Evolutionary conservation across 2,113 vertebrate species (phyloP), one percentile per base, ranked within the genome.

Genomic region (Colossoma macropomum): DNA sequence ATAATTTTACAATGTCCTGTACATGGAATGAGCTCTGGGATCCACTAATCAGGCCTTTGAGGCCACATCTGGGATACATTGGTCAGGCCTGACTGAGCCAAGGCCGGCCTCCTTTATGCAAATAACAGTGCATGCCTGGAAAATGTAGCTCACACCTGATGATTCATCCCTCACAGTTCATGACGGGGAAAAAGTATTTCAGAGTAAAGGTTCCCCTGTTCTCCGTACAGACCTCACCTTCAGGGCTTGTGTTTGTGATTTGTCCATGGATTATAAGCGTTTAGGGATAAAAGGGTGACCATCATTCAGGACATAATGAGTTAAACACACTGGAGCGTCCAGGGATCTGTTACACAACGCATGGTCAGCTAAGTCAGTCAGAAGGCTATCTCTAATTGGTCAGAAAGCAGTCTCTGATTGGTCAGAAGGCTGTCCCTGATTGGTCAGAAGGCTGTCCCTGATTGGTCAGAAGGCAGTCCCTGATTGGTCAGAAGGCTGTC

Each of bases 81-180:
- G 69, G 54, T 65, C 56, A 34, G 62, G 71, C 66, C 59, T 71
- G 38, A 73, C 15, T 32, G 56, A 69, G 45, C 27, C 28, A 70
- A 19, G 41, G 54, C 71, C 77, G 69, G 73, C 56, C 52, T 50
- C 69, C 71, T 69, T 85, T 85, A 85, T 81, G 78, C 79, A 85
- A 81, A 72, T 71, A 45, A 72, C n/a, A 54, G 77, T 75, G 84
- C 79, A 85, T 77, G 84, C 63, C 56, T 74, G 50, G 69, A 69
- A 72, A 75, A 52, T 27, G 28, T 71, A 71, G 78, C 54, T 80
- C 32, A 34, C 65, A 50, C 25, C 52, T 66, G 1, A 12, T 23
- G 19, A 60, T 63, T 81, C 70, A 73, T 63, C 21, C 10, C 15
- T 63, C 56, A 75, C 9, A 8, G 34, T 0, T 63, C 72, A 38